phyloP scores from a whole-genome alignment of 2,113 vertebrate genomes.

The Ceyx margarethae region DNA sequence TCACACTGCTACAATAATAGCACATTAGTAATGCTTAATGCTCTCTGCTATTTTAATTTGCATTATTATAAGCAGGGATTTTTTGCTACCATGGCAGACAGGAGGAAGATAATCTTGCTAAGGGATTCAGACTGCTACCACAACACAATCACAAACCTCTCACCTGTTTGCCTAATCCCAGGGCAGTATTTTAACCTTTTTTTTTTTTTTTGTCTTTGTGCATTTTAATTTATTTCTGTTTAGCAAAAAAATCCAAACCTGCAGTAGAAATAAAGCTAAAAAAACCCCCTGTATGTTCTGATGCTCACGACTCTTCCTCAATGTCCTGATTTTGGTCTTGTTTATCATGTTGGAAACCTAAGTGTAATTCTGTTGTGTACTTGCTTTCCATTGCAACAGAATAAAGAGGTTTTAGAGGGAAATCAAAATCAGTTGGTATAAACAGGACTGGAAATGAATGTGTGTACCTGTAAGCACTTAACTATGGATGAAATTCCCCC shows the following conservation, averaged over 20 bases:
- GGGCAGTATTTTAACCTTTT: neutral
- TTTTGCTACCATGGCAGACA: neutral
- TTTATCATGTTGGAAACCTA: neutral
- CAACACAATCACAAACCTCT: neutral
- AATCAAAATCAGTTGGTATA: neutral
- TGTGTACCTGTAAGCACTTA: neutral
- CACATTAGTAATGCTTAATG: neutral
- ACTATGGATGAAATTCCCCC: neutral
- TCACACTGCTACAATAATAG: neutral
- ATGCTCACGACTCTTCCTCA: neutral
- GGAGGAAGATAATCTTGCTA: neutral
- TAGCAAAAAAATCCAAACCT: neutral
- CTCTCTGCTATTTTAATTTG: neutral
- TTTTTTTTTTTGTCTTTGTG: neutral
- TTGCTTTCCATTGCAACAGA: neutral
- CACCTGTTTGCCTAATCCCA: neutral
- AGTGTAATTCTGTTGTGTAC: neutral
- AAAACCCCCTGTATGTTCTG: neutral
- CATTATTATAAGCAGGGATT: neutral
- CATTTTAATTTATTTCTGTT: neutral
- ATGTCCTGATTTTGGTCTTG: neutral
- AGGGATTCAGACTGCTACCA: conserved; percentile 16
- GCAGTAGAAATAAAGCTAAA: neutral
- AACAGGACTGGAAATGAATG: neutral
- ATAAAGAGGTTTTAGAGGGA: neutral